Evolutionary conservation across 2,797 vertebrate genomes (phyloP).

Genomic region (Parambassis ranga): DNA sequence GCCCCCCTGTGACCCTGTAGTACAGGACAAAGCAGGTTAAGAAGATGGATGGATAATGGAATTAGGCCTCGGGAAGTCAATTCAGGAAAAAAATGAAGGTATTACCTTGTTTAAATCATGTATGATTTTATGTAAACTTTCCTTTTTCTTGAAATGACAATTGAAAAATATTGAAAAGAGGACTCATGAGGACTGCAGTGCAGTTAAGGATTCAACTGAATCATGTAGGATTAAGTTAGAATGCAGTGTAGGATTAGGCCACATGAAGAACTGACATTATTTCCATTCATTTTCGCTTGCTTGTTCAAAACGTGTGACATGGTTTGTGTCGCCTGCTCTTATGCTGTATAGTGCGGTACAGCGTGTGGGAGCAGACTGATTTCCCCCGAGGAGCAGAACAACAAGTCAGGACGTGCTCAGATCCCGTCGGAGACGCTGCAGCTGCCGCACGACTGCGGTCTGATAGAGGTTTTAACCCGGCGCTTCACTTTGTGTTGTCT

Average conservation of each 20-base stretch:
- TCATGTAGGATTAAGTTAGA: not conserved
- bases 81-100: too few relatives aligned
- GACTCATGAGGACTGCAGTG: not conserved
- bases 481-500: not conserved
- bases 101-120: too few relatives aligned
- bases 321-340: not conserved
- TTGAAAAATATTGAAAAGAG: too few relatives aligned
- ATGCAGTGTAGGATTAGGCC: not conserved
- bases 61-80: too few relatives aligned
- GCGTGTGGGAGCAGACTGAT: not conserved
- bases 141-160: too few relatives aligned
- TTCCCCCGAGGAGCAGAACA: constrained; percentile 13
- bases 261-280: not conserved
- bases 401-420: constrained; percentile 23
- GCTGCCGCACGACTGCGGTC: constrained; percentile 1
- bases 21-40: too few relatives aligned
- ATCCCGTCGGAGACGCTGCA: constrained; percentile 23
- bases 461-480: not conserved
- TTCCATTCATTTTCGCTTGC: not conserved
- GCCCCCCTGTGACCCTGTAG: too few relatives aligned
- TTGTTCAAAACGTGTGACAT: not conserved
- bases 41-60: too few relatives aligned
- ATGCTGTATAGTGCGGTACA: not conserved
- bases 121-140: too few relatives aligned
- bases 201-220: not conserved